Conservation (phyloP, 35 echinoderm and acorn worm genomes). For the Apostichopus californicus region DNA sequence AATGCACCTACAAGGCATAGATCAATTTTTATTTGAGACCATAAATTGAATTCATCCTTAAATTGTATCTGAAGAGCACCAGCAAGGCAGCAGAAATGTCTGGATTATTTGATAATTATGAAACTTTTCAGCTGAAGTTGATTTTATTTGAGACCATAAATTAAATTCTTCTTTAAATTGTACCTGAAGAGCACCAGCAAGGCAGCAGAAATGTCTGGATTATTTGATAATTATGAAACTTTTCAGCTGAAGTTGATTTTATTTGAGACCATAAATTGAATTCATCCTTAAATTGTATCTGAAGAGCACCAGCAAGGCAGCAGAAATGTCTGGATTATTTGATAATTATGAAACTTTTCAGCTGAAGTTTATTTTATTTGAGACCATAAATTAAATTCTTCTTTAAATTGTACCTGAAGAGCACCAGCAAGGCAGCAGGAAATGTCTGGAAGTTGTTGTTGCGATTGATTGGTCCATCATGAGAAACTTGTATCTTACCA, state of each 20-base stretch:
- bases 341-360: too few relatives aligned
- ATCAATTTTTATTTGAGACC: neutral
- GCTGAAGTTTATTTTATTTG: neutral
- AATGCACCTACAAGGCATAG: too few relatives aligned
- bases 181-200: constrained; percentile 97
- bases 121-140: too few relatives aligned
- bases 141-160: neutral
- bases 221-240: too few relatives aligned
- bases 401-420: constrained; percentile 75
- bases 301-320: constrained; percentile 95
- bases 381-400: too few relatives aligned
- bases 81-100: constrained; percentile 75
- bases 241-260: too few relatives aligned
- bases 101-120: neutral
- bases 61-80: constrained; percentile 88
- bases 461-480: constrained; percentile 68
- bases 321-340: constrained; percentile 20
- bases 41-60: neutral
- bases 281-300: constrained; percentile 44
- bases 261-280: neutral
- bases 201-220: constrained; percentile 74
- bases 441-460: constrained; percentile 99
- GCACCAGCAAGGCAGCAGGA: constrained; percentile 87
- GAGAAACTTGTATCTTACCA: constrained; percentile 74
- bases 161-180: neutral